Base-by-base conservation (phyloP, 2,888 invertebrate genomes). In the Lochmaea capreae region DNA sequence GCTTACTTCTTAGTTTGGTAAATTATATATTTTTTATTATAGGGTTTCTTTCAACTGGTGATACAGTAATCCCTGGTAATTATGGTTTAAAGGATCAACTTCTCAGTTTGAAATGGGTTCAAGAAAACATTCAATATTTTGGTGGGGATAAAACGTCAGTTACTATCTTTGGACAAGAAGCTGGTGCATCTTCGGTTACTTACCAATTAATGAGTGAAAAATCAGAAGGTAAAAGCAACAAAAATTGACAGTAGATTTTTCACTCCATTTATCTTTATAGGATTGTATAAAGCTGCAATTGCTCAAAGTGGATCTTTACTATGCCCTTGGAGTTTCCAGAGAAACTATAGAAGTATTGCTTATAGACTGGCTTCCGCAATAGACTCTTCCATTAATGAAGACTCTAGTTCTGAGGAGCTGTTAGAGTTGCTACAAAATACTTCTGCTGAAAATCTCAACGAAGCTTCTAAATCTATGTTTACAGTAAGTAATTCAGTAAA, bases 291-390 rank as follows among this genome's bases (percentile, higher is more conserved):
- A 66, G 82, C 82, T 42, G 86, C 83, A 0, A 86, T 87, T 43
- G 77, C 83, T 16, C 83, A 85, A 76, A 85, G 85, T 72, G 87
- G 86, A 4, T 83, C 83, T n/a, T 80, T 83, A 9, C 72, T 87
- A 12, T 80, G 80, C 71, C 84, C 85, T 0, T 86, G 86, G 86
- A 82, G 86, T n/a, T 83, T 85, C 62, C 83, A 83, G 71, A 80
- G 83, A 72, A 80, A 83, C 65, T 80, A 83, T 39, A 79, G 76
- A 63, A 75, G 78, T 52, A 78, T 82, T 4, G 82, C 84, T 0
- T 82, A 81, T 63, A 68, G 78, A 62, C 77, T 81, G 3, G 84
- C 81, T 49, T 76, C 81, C 5, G 72, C 80, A 43, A 72, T 84
- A 22, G 80, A 83, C 68, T 63, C 78, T 2, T 78, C 79, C 10